Percentiles rank a stretch among this genome's conserved stretches.
Conservation (phyloP, 2,113 vertebrate species). For the Halcyon senegalensis region DNA sequence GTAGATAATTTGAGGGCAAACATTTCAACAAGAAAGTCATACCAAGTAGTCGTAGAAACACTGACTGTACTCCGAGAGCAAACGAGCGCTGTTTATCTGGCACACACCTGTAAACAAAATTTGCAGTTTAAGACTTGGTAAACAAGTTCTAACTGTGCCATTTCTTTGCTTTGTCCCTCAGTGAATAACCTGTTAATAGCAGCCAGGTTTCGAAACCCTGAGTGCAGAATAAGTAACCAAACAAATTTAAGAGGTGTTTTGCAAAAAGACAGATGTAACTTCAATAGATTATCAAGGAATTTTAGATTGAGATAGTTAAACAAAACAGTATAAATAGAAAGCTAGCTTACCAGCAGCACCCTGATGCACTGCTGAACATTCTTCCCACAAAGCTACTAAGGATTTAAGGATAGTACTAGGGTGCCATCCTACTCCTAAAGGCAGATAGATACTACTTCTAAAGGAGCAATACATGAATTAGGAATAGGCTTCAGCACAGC, state of each 20-base stretch:
- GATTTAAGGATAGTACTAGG: background rate
- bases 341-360: background rate
- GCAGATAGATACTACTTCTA: background rate
- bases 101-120: constrained; percentile 73
- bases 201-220: background rate
- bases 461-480: background rate
- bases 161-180: background rate
- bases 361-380: background rate
- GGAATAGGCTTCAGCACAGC: background rate
- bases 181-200: background rate
- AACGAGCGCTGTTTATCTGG: constrained; percentile 75
- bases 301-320: background rate
- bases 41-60: constrained; percentile 75
- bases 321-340: background rate
- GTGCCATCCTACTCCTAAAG: background rate
- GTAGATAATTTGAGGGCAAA: background rate
- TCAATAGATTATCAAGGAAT: background rate
- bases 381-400: background rate
- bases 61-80: constrained; percentile 75
- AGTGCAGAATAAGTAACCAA: background rate
- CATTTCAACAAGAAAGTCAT: background rate
- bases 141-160: background rate
- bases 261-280: background rate
- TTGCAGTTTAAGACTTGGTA: background rate
- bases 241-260: background rate